These are phyloP conservation scores for Prosapia bicincta DNA, from an alignment of 2,888 invertebrate genomes.

Conservation along the genomic window DNA sequence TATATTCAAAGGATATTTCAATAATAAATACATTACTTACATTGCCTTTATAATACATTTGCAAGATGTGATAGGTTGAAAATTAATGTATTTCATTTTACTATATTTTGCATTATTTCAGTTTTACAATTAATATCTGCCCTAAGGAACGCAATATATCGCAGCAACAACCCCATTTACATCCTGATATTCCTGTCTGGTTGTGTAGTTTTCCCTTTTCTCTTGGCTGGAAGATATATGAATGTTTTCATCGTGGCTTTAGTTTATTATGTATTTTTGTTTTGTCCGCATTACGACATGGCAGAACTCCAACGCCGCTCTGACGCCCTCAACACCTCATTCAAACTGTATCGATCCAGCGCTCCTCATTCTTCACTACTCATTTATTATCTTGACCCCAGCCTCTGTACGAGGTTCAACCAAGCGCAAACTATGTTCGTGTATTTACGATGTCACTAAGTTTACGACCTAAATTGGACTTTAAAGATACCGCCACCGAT, in stretches of 20 bases:
- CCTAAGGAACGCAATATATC: too few species aligned
- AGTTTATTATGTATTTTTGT: background rate
- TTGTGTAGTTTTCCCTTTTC: background rate
- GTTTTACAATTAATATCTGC: too few species aligned
- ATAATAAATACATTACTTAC: too few species aligned
- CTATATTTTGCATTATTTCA: too few species aligned
- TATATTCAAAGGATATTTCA: too few species aligned
- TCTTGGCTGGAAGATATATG: background rate
- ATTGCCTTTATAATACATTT: too few species aligned
- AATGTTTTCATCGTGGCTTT: background rate
- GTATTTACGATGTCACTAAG: too few species aligned
- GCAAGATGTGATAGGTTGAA: too few species aligned
- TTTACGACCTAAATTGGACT: too few species aligned
- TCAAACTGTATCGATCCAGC: background rate
- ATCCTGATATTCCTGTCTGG: background rate
- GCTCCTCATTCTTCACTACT: background rate
- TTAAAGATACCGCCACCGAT: too few species aligned
- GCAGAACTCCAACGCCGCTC: background rate
- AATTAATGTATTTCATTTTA: too few species aligned
- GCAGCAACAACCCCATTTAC: background rate
- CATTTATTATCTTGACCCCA: background rate
- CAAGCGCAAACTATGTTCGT: background rate
- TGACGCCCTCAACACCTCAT: background rate
- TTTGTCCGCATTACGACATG: slow-evolving; percentile 2
- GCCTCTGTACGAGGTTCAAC: background rate